These are phyloP conservation scores for Halcyon badia DNA, from an alignment of 2,797 vertebrate genomes.

Conservation along the genomic window DNA sequence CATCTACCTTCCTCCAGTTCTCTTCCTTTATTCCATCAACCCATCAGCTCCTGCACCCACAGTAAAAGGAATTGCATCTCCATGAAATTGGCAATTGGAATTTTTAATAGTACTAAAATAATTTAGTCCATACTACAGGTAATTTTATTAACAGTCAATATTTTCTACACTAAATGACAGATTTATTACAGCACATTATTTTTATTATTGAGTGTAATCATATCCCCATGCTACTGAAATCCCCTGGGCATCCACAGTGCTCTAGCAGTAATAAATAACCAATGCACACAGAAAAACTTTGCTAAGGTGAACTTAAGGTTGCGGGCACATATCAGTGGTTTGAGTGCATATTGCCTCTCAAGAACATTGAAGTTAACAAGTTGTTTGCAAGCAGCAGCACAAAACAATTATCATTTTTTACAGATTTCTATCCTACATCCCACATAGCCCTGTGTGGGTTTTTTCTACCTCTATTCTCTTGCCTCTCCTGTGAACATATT, in stretches of 20 bases:
- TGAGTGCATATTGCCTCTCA: constrained; percentile 35
- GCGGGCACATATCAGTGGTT: constrained; percentile 4
- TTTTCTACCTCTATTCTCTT: neutral
- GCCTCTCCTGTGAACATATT: neutral
- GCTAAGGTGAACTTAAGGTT: constrained; percentile 71
- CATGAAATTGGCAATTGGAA: constrained; percentile 43
- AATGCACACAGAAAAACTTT: constrained; percentile 22
- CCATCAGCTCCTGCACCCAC: neutral
- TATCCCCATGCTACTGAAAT: constrained; percentile 64
- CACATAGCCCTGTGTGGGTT: rapidly evolving
- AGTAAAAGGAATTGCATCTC: constrained; percentile 16
- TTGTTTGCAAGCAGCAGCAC: neutral
- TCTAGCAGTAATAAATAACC: constrained; percentile 69
- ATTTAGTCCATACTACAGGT: constrained; percentile 72
- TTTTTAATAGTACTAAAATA: constrained; percentile 64
- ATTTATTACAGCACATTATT: constrained; percentile 80
- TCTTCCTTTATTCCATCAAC: neutral
- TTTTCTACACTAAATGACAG: constrained; percentile 79
- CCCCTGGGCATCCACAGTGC: constrained; percentile 42
- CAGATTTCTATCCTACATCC: rapidly evolving
- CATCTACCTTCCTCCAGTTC: neutral
- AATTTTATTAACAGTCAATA: constrained; percentile 78
- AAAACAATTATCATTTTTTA: neutral
- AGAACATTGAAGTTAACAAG: constrained; percentile 35
- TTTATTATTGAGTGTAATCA: constrained; percentile 72